Evolutionary conservation across 2,113 vertebrate genomes (phyloP).

Genomic region (Saguinus imperator): DNA sequence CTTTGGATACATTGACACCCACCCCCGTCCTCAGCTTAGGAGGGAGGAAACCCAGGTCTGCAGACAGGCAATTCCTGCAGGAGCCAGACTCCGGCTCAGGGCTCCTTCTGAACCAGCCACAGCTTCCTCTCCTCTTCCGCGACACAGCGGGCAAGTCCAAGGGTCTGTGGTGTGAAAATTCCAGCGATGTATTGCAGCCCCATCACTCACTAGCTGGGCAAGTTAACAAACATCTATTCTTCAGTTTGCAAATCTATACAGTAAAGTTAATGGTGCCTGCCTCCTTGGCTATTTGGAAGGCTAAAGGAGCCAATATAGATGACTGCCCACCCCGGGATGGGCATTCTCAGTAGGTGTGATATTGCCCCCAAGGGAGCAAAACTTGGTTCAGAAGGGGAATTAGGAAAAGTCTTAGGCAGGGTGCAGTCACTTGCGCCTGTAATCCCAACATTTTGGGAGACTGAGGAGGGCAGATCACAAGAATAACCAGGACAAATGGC

Average conservation of each 20-base stretch:
- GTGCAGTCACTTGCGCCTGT: too few species aligned
- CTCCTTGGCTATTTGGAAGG: not conserved
- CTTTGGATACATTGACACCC: not conserved
- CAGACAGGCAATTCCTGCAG: not conserved
- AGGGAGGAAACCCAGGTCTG: not conserved
- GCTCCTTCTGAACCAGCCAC: not conserved
- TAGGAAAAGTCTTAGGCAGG: not conserved
- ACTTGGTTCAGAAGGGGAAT: not conserved
- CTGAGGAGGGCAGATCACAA: too few species aligned
- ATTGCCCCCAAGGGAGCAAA: not conserved
- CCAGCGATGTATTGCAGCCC: not conserved
- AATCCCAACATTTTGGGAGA: too few species aligned
- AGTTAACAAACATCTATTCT: not conserved
- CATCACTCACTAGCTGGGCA: not conserved
- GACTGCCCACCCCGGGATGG: too few species aligned
- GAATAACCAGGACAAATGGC: not conserved
- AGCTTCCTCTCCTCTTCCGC: not conserved
- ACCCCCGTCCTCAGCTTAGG: not conserved
- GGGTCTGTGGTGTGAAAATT: not conserved
- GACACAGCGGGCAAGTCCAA: not conserved
- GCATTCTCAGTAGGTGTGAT: not conserved
- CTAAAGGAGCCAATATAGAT: not conserved
- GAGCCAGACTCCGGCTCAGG: not conserved
- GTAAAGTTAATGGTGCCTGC: not conserved
- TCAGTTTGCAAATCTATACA: not conserved